Percentiles rank a stretch among this genome's conserved stretches.
phyloP scores from a whole-genome alignment of 2,888 invertebrate genomes.

The Portevinia maculata region DNA sequence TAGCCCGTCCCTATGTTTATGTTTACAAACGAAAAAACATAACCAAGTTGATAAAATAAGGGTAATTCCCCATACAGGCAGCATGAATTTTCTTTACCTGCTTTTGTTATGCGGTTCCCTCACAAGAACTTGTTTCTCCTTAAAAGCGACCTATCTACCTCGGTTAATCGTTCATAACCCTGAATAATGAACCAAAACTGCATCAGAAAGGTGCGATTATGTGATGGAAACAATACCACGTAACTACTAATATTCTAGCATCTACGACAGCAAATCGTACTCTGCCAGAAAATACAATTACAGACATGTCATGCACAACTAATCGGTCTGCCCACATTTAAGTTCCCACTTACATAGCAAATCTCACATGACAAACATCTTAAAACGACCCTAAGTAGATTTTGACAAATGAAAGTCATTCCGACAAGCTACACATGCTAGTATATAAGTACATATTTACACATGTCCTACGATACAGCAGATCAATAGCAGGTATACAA shows the following conservation, averaged over 20 bases:
- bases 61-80: too few species aligned
- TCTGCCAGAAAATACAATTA: conserved; percentile 22
- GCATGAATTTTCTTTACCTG: too few species aligned
- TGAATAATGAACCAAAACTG: conserved; percentile 40
- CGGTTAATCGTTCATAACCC: conserved; percentile 5
- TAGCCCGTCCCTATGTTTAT: too few species aligned
- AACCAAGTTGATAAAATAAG: too few species aligned
- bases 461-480: conserved; percentile 21
- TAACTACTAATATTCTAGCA: not conserved
- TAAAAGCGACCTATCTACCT: too few species aligned
- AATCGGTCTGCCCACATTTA: conserved; percentile 3
- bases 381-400: conserved; percentile 36
- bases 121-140: too few species aligned
- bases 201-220: not conserved
- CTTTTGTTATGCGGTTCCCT: too few species aligned
- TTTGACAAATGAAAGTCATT: conserved; percentile 51
- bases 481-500: conserved; percentile 25
- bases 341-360: not conserved
- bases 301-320: conserved; percentile 32
- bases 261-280: not conserved
- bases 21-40: too few species aligned
- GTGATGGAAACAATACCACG: not conserved
- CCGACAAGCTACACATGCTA: conserved; percentile 12
- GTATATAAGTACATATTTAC: not conserved
- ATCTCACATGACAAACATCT: conserved; percentile 18